Evolutionary conservation across 2,888 invertebrate genomes (phyloP).

Genomic region (Chironomus riparius): DNA sequence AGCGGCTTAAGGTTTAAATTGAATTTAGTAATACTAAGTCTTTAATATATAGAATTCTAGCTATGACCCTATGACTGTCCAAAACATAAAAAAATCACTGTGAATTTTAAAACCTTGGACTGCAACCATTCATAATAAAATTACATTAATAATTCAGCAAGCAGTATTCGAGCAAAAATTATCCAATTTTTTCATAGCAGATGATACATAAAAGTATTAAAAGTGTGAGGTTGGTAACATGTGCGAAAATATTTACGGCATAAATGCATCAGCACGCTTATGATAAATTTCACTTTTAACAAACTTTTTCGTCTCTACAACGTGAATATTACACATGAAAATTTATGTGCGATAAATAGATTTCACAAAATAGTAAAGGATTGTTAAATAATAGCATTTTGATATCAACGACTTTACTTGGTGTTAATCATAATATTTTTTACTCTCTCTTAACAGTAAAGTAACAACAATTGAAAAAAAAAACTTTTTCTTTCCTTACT

Average conservation of each 20-base stretch:
- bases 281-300: neutral
- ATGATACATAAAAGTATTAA: neutral
- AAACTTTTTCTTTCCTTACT: neutral
- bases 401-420: neutral
- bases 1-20: too few species aligned
- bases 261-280: constrained; percentile 4
- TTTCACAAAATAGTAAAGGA: neutral
- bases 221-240: neutral
- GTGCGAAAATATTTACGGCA: neutral
- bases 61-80: too few species aligned
- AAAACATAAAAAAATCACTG: too few species aligned
- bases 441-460: neutral
- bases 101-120: too few species aligned
- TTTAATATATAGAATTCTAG: too few species aligned
- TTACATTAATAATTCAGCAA: too few species aligned
- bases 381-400: constrained; percentile 12
- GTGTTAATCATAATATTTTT: constrained; percentile 1
- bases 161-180: too few species aligned
- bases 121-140: too few species aligned
- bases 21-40: too few species aligned
- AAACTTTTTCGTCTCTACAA: neutral
- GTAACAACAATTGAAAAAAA: neutral
- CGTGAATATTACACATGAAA: neutral
- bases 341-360: neutral
- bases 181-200: neutral